Evolutionary conservation across 2,113 vertebrate species (phyloP), one percentile per base, ranked within the genome.

Genomic region (Zingel zingel): DNA sequence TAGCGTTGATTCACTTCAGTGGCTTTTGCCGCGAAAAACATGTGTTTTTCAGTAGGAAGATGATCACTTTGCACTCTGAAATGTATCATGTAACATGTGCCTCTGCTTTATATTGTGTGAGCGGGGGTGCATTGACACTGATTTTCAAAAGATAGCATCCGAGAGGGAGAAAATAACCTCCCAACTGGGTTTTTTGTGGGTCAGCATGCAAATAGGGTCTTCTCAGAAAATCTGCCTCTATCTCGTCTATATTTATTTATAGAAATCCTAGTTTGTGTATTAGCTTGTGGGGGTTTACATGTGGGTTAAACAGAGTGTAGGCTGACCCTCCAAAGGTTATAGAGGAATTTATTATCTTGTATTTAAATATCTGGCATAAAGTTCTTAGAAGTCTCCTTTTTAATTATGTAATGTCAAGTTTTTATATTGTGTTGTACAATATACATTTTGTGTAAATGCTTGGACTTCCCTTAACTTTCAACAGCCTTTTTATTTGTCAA

Each of bases 181-280:
- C 73, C n/a, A 64, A 66, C 68, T 59, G 53, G 30, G 45, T 12
- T 58, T 67, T 84, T 84, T 82, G 75, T 82, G 79, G 82, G 86
- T 71, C 79, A 62, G 43, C 27, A 82, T 82, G 76, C 51, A 81
- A 57, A 58, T 83, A 21, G 70, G 33, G 39, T 71, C 71, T 25
- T 63, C 39, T 77, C 23, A 54, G 25, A 54, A 47, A 54, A 36
- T 33, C 71, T 57, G 21, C 69, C 16, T 58, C 50, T 16, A 19
- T 61, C 53, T 77, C 53, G 45, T 63, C 59, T 59, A 33, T 36
- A 16, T 66, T 36, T 86, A 71, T 74, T 74, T 61, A 70, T 88
- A 88, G 69, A 51, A 63, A 64, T 25, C 57, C 33, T 57, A 43
- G 66, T 62, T 62, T 66, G 59, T 62, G 27, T 23, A 8, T 47